Base-by-base conservation (phyloP, 2,888 invertebrate species). In the Drosophila ochracea region DNA sequence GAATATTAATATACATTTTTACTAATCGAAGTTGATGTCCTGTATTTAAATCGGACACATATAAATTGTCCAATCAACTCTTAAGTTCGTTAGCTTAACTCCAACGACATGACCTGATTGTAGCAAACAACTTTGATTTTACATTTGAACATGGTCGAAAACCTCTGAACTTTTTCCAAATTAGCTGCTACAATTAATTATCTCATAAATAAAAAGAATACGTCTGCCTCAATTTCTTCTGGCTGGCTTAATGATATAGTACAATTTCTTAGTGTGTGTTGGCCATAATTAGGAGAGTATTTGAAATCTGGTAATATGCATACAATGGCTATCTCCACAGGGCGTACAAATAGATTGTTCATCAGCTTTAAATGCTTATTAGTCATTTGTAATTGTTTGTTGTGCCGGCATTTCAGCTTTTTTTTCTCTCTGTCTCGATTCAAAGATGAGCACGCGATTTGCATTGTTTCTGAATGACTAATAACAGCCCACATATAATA, bases 401-500 rank as follows among this genome's bases (percentile, higher is more conserved):
- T 57, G 28, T 63, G 62, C 74, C 74, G 74, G 74, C 76, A 19
- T 54, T 70, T 57, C 10, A n/a, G 11, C 19, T 41, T 13, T 37
- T 39, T 13, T 39, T 9, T 25, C 25, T 16, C 9, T 25, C 13
- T 31, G 2, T 9, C 31, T 41, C 33, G n/a, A 16, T 63, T 39
- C 21, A 49, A 49, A 25, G 59, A 55, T 60, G 43, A 57, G 59
- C 74, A 55, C 67, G 66, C 58, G 28, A 65, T 73, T 73, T 72
- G 73, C 57, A 67, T 35, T 39, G 16, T 41, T 21, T 9, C 10
- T n/a, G 30, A 54, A 25, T 78, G 78, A 78, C 78, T 78, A 78
- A 78, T 64, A 31, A 21, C 33, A 63, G 49, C 28, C 50, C 39
- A 25, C 47, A 43, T 59, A 61, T 11, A 47, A 47, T 47, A 47